Percentiles rank a stretch among this genome's conserved stretches.
These are phyloP conservation scores for Edolisoma coerulescens DNA, from an alignment of 2,113 vertebrate genomes.

Conservation along the genomic window DNA sequence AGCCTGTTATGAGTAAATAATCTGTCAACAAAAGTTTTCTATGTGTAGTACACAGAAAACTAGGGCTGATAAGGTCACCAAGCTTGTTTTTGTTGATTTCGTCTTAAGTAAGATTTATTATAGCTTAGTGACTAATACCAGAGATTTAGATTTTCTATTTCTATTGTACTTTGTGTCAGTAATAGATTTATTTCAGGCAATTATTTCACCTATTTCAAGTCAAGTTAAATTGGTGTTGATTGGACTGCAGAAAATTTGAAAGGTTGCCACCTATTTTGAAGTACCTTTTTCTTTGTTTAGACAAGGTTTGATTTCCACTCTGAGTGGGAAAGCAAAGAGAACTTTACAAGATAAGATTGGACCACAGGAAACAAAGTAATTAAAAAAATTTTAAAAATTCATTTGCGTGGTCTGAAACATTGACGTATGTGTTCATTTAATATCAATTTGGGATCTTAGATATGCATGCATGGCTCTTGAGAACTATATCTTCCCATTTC, in stretches of 20 bases:
- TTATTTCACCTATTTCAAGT: conserved; percentile 29
- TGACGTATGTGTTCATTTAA: neutral
- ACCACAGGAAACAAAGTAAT: neutral
- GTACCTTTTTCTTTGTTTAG: neutral
- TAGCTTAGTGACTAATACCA: conserved; percentile 7
- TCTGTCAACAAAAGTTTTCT: neutral
- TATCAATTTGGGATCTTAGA: neutral
- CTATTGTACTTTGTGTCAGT: neutral
- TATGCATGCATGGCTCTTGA: neutral
- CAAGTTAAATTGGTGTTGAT: neutral
- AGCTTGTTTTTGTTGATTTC: conserved; percentile 51
- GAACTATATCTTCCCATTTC: neutral
- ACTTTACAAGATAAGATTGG: neutral
- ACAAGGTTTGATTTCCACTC: neutral
- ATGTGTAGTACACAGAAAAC: neutral
- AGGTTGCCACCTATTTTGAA: neutral
- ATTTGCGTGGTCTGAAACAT: neutral
- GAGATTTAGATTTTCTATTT: conserved; percentile 21
- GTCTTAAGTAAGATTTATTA: conserved; percentile 52
- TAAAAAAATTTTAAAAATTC: neutral
- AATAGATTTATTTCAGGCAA: conserved; percentile 26
- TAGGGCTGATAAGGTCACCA: conserved; percentile 15
- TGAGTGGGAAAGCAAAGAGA: neutral
- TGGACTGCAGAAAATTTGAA: neutral
- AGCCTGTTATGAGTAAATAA: neutral